These are phyloP conservation scores for Melanophora roralis DNA, from an alignment of 2,888 invertebrate genomes.

Conservation along the genomic window DNA sequence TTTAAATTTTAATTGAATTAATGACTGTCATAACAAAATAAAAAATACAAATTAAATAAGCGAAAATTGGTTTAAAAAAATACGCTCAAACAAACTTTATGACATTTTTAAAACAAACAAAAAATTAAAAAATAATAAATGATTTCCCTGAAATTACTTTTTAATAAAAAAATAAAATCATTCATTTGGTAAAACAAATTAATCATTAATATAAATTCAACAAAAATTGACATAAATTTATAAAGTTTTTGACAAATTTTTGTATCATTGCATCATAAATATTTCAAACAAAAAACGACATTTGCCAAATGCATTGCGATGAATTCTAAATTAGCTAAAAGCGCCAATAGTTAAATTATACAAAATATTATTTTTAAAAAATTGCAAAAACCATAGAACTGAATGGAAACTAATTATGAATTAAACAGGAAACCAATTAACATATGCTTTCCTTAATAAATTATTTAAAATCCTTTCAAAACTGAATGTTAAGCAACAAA, in stretches of 20 bases:
- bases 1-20: too few species aligned
- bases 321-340: conserved; percentile 17
- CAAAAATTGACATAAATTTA: neutral
- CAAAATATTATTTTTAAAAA: neutral
- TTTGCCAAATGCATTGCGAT: conserved; percentile 2
- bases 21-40: too few species aligned
- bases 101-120: neutral
- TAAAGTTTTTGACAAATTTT: conserved; percentile 21
- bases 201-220: conserved; percentile 40
- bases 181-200: conserved; percentile 25
- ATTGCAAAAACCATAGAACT: neutral
- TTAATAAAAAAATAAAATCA: conserved; percentile 9
- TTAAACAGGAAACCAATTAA: conserved; percentile 4
- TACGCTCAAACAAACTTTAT: neutral
- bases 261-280: conserved; percentile 36
- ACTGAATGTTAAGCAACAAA: neutral
- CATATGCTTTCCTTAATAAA: neutral
- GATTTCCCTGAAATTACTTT: conserved; percentile 34
- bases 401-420: too few species aligned
- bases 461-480: neutral
- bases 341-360: neutral
- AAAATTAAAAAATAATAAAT: conserved; percentile 25
- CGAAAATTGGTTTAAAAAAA: neutral
- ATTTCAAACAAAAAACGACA: neutral
- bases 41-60: too few species aligned